Evolutionary conservation across 2,888 invertebrate species (phyloP).

Genomic region (Mystacides longicornis): DNA sequence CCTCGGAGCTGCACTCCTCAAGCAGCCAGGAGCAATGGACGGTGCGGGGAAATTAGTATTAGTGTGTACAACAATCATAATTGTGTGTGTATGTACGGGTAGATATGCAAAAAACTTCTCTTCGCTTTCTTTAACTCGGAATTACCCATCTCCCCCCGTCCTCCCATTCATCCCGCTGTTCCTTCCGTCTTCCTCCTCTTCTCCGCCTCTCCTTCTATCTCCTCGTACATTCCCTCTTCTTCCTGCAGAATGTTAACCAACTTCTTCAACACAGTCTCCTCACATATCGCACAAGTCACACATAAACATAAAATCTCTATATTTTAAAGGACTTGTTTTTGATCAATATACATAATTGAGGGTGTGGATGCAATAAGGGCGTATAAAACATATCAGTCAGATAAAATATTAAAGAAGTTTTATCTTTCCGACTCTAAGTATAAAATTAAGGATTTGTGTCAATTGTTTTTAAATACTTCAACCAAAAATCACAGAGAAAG

Average conservation of each 20-base stretch:
- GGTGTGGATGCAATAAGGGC: not conserved
- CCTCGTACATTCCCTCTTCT: not conserved
- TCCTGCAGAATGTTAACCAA: not conserved
- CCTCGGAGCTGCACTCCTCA: too few species aligned
- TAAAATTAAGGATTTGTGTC: not conserved
- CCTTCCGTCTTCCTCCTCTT: not conserved
- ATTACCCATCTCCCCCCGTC: conserved; percentile 5
- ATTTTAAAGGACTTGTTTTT: conserved; percentile 14
- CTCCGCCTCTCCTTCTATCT: not conserved
- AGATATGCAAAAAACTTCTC: conserved; percentile 17
- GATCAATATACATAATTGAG: conserved; percentile 18
- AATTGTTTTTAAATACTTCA: too few species aligned
- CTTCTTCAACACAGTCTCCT: not conserved
- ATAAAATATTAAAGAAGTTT: too few species aligned
- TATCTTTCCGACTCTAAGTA: not conserved
- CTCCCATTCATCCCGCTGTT: not conserved
- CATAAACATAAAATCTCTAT: conserved; percentile 12
- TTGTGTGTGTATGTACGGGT: not conserved
- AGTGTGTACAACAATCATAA: not conserved
- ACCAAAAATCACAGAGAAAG: too few species aligned
- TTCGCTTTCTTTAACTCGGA: conserved; percentile 18
- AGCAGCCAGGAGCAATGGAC: not conserved
- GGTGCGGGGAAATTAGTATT: not conserved
- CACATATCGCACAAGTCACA: conserved; percentile 16
- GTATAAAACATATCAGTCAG: not conserved